Conservation (phyloP, 2,797 vertebrate species). For the Meriones psammophilus region DNA sequence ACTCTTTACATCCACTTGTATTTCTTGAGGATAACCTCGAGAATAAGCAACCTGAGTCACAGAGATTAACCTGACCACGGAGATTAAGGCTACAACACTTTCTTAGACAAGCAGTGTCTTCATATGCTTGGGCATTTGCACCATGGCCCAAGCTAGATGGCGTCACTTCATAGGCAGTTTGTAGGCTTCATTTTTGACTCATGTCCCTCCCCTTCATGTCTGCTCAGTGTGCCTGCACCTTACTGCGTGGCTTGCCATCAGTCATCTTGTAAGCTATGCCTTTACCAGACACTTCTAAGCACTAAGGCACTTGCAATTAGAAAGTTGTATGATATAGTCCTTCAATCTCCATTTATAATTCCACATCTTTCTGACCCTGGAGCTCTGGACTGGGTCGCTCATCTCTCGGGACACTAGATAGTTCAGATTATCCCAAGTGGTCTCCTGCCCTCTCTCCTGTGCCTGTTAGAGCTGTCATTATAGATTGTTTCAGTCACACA, state of each 20-base stretch:
- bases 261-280: constrained; percentile 67
- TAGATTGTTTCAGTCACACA: constrained; percentile 59
- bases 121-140: not conserved
- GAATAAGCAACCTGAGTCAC: not conserved
- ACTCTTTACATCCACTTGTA: not conserved
- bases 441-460: constrained; percentile 50
- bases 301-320: constrained; percentile 62
- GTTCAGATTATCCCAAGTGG: constrained; percentile 61
- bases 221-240: not conserved
- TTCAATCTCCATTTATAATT: constrained; percentile 52
- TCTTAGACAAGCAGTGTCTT: not conserved
- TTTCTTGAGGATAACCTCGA: constrained; percentile 22
- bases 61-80: not conserved
- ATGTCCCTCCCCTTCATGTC: not conserved
- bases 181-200: not conserved
- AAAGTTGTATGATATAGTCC: constrained; percentile 31
- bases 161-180: not conserved
- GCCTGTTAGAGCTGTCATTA: constrained; percentile 74
- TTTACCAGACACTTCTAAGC: constrained; percentile 1
- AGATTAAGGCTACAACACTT: not conserved
- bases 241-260: not conserved
- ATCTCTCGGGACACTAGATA: constrained; percentile 53
- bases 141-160: not conserved
- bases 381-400: constrained; percentile 59
- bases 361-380: constrained; percentile 57